Percentiles rank a stretch among this genome's conserved stretches.
phyloP scores from a whole-genome alignment of 1,140 invertebrate genomes.

The Gonioctena quinquepunctata region DNA sequence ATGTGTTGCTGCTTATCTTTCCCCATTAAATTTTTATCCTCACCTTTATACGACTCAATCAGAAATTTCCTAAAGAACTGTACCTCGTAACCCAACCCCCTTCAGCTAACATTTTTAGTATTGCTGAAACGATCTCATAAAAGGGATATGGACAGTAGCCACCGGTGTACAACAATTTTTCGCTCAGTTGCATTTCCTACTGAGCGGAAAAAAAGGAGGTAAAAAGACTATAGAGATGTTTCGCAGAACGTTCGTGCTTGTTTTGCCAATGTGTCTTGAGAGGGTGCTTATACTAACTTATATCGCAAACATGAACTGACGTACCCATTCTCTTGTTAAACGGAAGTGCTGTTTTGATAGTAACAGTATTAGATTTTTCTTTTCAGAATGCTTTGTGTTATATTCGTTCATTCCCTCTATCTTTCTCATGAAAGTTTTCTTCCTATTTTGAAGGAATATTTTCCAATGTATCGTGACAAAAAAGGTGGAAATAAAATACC shows the following conservation, averaged over 20 bases:
- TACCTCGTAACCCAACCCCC: not conserved
- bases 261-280: slow-evolving; percentile 5
- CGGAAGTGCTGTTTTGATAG: too few species aligned
- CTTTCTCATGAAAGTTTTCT: too few species aligned
- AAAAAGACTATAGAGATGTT: not conserved
- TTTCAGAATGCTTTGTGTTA: too few species aligned
- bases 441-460: too few species aligned
- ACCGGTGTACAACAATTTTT: slow-evolving; percentile 7
- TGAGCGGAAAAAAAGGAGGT: not conserved
- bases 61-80: not conserved
- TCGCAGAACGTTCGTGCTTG: slow-evolving; percentile 6
- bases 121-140: not conserved
- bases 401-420: too few species aligned
- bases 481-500: too few species aligned
- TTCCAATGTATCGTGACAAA: too few species aligned
- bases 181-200: slow-evolving; percentile 6
- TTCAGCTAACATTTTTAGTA: not conserved
- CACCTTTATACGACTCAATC: not conserved
- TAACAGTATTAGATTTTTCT: too few species aligned
- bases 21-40: too few species aligned
- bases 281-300: slow-evolving; percentile 9
- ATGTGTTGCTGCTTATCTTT: too few species aligned
- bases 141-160: slow-evolving; percentile 6
- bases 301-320: slow-evolving; percentile 9
- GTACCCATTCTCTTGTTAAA: not conserved